Percentiles rank a stretch among this genome's conserved stretches.
Evolutionary conservation across 2,113 vertebrate species (phyloP).

Genomic region (Narcine bancroftii): DNA sequence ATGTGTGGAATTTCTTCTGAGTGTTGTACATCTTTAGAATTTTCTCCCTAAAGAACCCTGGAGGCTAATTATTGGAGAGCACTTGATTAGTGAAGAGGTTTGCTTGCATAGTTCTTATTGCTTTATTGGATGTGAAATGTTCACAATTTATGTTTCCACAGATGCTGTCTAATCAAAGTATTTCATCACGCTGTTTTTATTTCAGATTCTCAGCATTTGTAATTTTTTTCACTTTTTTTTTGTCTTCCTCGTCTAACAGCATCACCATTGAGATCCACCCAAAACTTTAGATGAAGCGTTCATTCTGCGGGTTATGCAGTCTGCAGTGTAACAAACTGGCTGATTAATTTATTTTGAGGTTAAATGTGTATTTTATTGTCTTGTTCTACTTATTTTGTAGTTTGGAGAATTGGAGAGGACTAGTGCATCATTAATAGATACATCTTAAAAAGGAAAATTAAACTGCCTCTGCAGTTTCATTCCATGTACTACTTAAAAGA

Average conservation of each 20-base stretch:
- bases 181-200: no score
- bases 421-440: background rate
- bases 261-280: no score
- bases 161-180: no score
- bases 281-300: background rate
- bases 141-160: no score
- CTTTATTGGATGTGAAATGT: no score
- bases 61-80: no score
- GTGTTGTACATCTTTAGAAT: no score
- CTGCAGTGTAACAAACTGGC: background rate
- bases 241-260: background rate
- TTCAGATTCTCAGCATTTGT: no score
- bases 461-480: background rate
- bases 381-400: background rate
- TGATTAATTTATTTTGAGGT: background rate
- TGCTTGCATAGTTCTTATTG: no score
- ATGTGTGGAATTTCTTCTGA: no score
- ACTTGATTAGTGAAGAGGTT: background rate
- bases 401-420: background rate
- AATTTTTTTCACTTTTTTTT: no score
- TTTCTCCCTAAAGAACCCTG: no score
- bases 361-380: background rate
- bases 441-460: background rate
- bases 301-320: background rate
- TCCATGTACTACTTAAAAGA: background rate